Evolutionary conservation across 1,140 invertebrate species (phyloP).

Genomic region (Neotoxoptera formosana): DNA sequence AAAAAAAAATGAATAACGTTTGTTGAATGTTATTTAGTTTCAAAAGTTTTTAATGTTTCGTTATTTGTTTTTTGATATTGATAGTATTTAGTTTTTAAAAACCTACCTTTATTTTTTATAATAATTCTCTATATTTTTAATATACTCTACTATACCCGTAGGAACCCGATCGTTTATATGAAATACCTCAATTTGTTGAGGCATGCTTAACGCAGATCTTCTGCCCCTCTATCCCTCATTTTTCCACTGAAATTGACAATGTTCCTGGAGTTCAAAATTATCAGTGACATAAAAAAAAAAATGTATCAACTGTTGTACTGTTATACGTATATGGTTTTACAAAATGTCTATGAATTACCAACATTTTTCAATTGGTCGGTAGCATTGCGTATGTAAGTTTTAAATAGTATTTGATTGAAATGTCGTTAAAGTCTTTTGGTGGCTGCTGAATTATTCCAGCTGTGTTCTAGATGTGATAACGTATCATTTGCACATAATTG

Average conservation of each 20-base stretch:
- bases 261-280: neutral
- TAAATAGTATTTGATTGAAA: neutral
- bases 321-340: neutral
- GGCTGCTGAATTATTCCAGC: neutral
- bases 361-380: neutral
- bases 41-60: conserved; percentile 57
- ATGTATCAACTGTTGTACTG: neutral
- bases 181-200: conserved; percentile 43
- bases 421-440: neutral
- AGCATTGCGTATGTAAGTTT: neutral
- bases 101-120: conserved; percentile 58
- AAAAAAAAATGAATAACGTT: conserved; percentile 54
- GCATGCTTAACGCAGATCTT: neutral
- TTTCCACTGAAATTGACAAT: neutral
- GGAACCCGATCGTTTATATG: conserved; percentile 42
- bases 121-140: conserved; percentile 58
- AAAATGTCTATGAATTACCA: neutral
- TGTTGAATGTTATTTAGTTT: conserved; percentile 58
- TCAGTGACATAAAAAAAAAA: neutral
- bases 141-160: conserved; percentile 54
- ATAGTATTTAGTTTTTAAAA: conserved; percentile 58
- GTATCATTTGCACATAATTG: neutral
- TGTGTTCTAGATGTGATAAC: neutral
- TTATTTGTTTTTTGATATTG: conserved; percentile 57
- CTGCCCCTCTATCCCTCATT: neutral